Conservation (phyloP, 2,797 vertebrate species). For the Pipistrellus nathusii region DNA sequence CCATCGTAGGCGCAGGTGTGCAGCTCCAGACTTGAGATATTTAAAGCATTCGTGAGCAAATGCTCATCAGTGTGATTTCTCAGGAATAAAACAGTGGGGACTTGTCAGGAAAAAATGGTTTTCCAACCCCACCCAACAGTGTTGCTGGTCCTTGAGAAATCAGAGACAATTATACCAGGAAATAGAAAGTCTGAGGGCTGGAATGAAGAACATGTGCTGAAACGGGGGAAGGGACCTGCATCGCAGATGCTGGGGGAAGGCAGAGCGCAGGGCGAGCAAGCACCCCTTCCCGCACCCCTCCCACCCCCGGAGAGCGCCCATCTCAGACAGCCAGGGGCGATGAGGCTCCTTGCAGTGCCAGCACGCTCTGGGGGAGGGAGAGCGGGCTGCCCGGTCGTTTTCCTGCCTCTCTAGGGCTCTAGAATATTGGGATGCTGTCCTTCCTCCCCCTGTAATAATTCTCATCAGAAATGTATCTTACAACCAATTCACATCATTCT, state of each 20-base stretch:
- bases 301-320: background rate
- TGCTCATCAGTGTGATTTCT: background rate
- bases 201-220: background rate
- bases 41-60: conserved; percentile 1
- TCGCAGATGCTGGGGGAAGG: background rate
- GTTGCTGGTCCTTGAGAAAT: conserved; percentile 13
- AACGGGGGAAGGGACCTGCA: background rate
- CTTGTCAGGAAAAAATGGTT: background rate
- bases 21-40: background rate
- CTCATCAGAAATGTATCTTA: conserved; percentile 49
- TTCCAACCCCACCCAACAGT: background rate
- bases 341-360: background rate
- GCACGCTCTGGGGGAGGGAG: background rate
- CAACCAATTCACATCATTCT: conserved; percentile 55
- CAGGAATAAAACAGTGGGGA: background rate
- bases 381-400: background rate
- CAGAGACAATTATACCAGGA: background rate
- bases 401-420: background rate
- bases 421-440: background rate
- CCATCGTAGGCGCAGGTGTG: background rate
- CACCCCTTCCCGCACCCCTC: background rate
- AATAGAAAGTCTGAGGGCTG: background rate
- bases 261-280: background rate
- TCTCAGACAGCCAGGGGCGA: background rate
- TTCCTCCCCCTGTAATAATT: conserved; percentile 31